phyloP scores from a whole-genome alignment of 2,113 vertebrate genomes.

The Gila orcuttii region DNA sequence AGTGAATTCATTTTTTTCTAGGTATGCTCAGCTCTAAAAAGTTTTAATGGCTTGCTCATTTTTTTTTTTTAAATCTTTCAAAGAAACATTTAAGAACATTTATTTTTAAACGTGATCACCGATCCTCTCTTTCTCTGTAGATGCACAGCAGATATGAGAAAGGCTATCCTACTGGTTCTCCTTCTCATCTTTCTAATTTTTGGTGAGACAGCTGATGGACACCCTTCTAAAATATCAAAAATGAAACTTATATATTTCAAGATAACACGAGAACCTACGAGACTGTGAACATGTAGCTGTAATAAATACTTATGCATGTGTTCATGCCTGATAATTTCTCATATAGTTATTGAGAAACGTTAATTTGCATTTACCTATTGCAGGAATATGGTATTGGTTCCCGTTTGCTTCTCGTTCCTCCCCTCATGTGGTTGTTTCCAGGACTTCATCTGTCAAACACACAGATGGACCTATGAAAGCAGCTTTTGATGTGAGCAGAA shows the following conservation, averaged over 20 bases:
- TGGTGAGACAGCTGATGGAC: slow-evolving; percentile 44
- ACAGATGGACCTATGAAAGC: not conserved
- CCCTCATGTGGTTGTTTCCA: not conserved
- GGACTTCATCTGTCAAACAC: not conserved
- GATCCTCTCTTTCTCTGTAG: slow-evolving; percentile 13
- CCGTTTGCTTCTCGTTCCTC: not conserved
- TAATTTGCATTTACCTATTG: not conserved
- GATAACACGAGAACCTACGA: not conserved
- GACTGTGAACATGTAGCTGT: not conserved
- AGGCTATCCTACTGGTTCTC: slow-evolving; percentile 47
- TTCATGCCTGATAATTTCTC: not conserved
- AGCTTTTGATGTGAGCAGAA: slow-evolving; percentile 27
- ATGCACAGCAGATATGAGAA: slow-evolving; percentile 42
- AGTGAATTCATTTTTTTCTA: not conserved
- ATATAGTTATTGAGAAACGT: not conserved
- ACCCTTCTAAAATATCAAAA: not conserved
- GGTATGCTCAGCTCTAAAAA: not conserved
- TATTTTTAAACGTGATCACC: not conserved
- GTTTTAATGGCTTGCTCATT: too few species aligned
- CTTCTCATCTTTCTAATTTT: slow-evolving; percentile 52
- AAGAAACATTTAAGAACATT: not conserved
- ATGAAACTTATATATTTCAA: not conserved
- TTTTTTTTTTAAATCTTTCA: too few species aligned
- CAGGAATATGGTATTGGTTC: slow-evolving; percentile 55
- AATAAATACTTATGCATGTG: not conserved